Evolutionary conservation across 2,797 vertebrate genomes (phyloP), one percentile per base, ranked within the genome.

Genomic region (Lithobates sylvaticus): DNA sequence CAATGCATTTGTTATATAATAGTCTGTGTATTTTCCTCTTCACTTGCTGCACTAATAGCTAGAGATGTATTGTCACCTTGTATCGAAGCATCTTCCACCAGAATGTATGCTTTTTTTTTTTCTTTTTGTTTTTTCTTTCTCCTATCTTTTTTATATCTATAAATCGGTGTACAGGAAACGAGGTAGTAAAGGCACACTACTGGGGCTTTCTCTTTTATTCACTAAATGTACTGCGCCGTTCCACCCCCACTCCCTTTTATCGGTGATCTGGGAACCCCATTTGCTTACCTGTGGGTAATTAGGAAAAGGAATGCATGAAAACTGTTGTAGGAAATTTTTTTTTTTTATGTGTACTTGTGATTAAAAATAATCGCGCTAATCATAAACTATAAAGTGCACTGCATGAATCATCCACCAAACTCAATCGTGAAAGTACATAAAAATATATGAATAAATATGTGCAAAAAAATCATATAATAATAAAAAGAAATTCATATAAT

Each of bases 21-120:
- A 61, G 54, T 61, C 54, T 68, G 39, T 39, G 36, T 68, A 68
- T 42, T 42, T 58, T 82, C 54, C 54, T 58, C 54, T 61, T 61
- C 54, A 61, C 54, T 61, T 61, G 54, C 21, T 61, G 70, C 16
- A 5, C 54, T 61, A 61, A 61, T 61, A 61, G 54, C 18, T 61
- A 61, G 54, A 61, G 54, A 61, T 61, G 54, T 61, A 61, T 61
- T 61, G 54, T 61, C 54, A 61, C 54, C 54, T 61, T 61, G 18
- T 61, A 61, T 61, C 21, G 21, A 61, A 61, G 54, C 21, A 61
- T 61, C 54, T 61, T 61, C 54, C 54, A 23, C 54, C 54, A 61
- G 54, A 61, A n/a, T 61, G 5, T 23, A 21, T 23, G 18, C 1
- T 1, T 13, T 1, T 4, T 61, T 61, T 61, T 58, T 58, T 23